Base-by-base conservation (phyloP, 1,140 invertebrate genomes). In the Nasonia vitripennis region DNA sequence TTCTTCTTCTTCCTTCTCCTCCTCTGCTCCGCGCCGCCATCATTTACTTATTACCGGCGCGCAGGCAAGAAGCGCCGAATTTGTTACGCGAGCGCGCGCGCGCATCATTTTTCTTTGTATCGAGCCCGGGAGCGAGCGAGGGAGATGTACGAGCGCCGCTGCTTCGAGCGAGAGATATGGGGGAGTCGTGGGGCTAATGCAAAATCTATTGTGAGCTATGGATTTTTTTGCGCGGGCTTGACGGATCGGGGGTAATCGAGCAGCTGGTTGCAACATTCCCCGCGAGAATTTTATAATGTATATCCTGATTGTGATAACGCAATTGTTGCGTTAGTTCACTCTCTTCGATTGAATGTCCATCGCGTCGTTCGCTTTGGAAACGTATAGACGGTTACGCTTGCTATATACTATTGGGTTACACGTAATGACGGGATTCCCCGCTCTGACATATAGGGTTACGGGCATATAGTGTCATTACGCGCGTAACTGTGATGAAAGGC, bases 31-130 rank as follows among this genome's bases (percentile, higher is more conserved):
- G 27, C 41, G 20, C 62, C 17, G 6, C 68, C 67, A 75, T 85
- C 78, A 80, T 85, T 85, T 85, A 85, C 78, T 80, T 85, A 85
- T 80, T 80, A 85, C 78, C n/a, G 27, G 27, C 41, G 73, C 14
- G 55, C 51, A 78, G 37, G 77, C 77, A 79, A 73, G 45, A 71
- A 73, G 31, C 62, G 1, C 31, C 1, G 23, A 78, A 71, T 78
- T 75, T 77, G 34, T 67, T 37, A 27, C 23, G n/a, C 6, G 31
- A 2, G 41, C 41, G 41, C 31, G 20, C 27, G 34, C n/a, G n/a
- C 34, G 55, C 67, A 73, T 78, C 75, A 84, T 84, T 84, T 84
- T 84, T 84, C 83, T 79, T 84, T 84, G 67, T 84, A 79, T 70
- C 82, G 82, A 34, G 11, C 41, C 37, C 23, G 23, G 4, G 34